Percentiles rank a stretch among this genome's conserved stretches.
These are phyloP conservation scores for Ochotona princeps DNA, from an alignment of 2,113 vertebrate genomes.

Conservation along the genomic window DNA sequence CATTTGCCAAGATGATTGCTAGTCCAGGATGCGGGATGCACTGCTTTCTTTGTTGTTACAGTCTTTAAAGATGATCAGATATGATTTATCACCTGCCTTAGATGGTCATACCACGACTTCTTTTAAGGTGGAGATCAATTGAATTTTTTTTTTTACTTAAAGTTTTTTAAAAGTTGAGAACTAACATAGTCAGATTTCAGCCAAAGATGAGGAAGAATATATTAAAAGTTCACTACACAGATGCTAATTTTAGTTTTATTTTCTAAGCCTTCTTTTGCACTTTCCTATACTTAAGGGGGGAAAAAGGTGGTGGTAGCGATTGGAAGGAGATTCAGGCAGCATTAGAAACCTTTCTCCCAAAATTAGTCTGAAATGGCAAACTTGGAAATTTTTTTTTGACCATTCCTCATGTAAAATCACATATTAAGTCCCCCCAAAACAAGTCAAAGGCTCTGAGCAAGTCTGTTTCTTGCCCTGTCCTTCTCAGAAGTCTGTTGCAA, in stretches of 20 bases:
- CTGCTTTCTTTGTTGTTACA: neutral
- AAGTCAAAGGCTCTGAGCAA: neutral
- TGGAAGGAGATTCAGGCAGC: neutral
- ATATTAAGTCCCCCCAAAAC: neutral
- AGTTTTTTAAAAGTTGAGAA: slow-evolving; percentile 21
- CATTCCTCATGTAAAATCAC: neutral
- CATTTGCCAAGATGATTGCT: neutral
- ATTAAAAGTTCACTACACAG: slow-evolving; percentile 26
- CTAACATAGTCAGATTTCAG: neutral
- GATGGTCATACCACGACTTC: neutral
- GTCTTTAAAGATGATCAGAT: neutral
- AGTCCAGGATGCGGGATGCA: slow-evolving; percentile 15
- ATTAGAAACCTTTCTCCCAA: neutral
- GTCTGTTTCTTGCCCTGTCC: neutral
- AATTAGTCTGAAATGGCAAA: slow-evolving; percentile 41
- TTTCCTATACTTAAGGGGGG: neutral
- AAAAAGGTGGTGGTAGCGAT: too few relatives aligned
- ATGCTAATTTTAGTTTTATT: neutral
- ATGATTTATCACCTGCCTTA: slow-evolving; percentile 12
- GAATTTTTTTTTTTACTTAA: slow-evolving; percentile 38
- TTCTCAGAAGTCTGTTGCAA: neutral
- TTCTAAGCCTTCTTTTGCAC: neutral
- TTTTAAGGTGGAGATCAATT: slow-evolving; percentile 10
- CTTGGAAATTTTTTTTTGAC: neutral
- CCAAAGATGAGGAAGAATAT: slow-evolving; percentile 10